These are phyloP conservation scores for Crenichthys baileyi DNA, from an alignment of 2,797 vertebrate genomes.

Conservation along the genomic window DNA sequence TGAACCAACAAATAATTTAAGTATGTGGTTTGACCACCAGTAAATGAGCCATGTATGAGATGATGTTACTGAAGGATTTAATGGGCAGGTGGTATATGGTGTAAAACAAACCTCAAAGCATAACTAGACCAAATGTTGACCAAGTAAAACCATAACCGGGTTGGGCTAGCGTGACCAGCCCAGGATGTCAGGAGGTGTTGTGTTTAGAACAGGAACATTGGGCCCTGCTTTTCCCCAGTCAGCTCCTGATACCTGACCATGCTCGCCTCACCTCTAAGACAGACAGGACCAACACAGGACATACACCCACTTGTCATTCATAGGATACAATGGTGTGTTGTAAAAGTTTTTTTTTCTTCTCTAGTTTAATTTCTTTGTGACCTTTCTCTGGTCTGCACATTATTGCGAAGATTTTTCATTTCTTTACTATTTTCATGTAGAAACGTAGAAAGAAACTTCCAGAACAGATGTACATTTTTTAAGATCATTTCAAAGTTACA, in stretches of 20 bases:
- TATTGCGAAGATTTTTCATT: neutral
- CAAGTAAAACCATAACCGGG: neutral
- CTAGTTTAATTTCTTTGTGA: no score
- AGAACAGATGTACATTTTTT: neutral
- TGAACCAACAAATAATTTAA: neutral
- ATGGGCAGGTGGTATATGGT: neutral
- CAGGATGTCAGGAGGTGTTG: neutral
- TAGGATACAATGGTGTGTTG: neutral
- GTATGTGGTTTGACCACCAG: neutral
- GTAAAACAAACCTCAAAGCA: neutral
- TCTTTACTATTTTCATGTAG: neutral
- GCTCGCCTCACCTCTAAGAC: neutral
- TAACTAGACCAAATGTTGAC: neutral
- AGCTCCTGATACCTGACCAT: neutral
- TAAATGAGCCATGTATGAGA: neutral
- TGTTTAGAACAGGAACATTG: neutral
- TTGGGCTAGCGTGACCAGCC: neutral
- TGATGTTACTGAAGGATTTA: neutral
- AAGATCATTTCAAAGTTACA: neutral
- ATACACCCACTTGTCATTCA: neutral
- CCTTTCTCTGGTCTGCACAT: neutral
- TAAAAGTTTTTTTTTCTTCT: neutral
- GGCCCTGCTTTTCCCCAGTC: neutral
- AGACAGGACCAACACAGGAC: neutral
- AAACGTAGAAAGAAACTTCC: neutral